Evolutionary conservation across 2,888 invertebrate species (phyloP).

Genomic region (Unio pictorum): DNA sequence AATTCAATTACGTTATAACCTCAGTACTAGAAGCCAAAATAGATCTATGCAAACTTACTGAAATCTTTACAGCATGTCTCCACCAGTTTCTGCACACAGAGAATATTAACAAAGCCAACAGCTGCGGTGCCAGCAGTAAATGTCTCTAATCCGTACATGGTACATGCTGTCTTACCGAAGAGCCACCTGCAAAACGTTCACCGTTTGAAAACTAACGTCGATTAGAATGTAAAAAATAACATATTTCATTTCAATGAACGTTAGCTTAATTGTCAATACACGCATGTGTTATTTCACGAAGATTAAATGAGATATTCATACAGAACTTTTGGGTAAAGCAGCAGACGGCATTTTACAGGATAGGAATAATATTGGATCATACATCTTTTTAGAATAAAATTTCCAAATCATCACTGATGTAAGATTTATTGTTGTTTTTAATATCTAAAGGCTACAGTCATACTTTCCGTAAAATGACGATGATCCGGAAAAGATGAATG

Average conservation of each 20-base stretch:
- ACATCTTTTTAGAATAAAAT: no score
- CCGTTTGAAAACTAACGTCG: no score
- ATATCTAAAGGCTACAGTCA: conserved; percentile 10
- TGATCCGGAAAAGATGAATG: conserved; percentile 53
- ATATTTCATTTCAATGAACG: no score
- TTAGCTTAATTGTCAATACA: no score
- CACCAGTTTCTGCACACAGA: conserved; percentile 45
- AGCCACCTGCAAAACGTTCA: conserved; percentile 56
- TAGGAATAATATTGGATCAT: no score
- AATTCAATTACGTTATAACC: background rate
- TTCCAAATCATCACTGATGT: no score
- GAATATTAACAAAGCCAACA: conserved; percentile 45
- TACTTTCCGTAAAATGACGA: conserved; percentile 63
- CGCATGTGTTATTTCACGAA: no score
- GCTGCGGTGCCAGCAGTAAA: conserved; percentile 62
- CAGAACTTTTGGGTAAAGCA: no score
- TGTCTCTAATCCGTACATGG: conserved; percentile 60
- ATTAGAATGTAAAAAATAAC: no score
- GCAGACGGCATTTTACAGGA: no score
- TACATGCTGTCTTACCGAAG: conserved; percentile 59
- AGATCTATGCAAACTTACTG: conserved; percentile 30
- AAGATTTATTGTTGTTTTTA: background rate
- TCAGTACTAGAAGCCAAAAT: background rate
- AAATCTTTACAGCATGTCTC: conserved; percentile 45
- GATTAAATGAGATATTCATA: no score